Base-by-base conservation (phyloP, 2,888 invertebrate species). In the Asteroscopus sphinx region DNA sequence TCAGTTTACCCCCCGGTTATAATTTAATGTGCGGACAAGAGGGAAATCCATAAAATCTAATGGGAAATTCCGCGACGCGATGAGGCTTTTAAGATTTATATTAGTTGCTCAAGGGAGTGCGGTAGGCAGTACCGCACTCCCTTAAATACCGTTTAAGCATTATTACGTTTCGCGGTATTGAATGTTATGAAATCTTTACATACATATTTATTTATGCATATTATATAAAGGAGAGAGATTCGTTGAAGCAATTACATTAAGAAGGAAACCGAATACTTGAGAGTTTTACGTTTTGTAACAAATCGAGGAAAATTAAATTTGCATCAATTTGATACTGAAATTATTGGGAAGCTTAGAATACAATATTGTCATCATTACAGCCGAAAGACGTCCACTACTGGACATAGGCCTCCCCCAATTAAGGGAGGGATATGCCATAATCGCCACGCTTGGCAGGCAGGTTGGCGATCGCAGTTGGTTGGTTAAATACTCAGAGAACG, bases 11-110 rank as follows among this genome's bases (percentile, higher is more conserved):
- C 87, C 81, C 82, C 77, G 79, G 85, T 89, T 89, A 89, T 90
- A 90, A 92, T 92, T 92, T 90, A 91, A 92, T 90, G 88, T 84
- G 85, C 87, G 88, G 88, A 88, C 88, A 88, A 88, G 87, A 84
- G 86, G 78, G 85, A 89, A 88, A 90, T 90, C 90, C 90, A 90
- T 93, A 90, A 93, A 93, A 89, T 86, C 82, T 90, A 93, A 93
- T 92, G 87, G 91, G 62, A 83, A 92, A 91, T 92, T 91, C 89
- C 88, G 77, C 81, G 77, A 82, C 66, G 83, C 85, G 83, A 87
- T 87, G 88, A 88, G 84, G 83, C 86, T 85, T 80, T 85, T 80
- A 81, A 89, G 90, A 92, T 92, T 92, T 91, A 92, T 92, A 87
- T 90, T 84, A 82, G 81, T 73, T 73, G 63, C 77, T 80, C 77